These are phyloP conservation scores for Peromyscus leucopus DNA, from an alignment of 2,113 vertebrate species.

Conservation along the genomic window DNA sequence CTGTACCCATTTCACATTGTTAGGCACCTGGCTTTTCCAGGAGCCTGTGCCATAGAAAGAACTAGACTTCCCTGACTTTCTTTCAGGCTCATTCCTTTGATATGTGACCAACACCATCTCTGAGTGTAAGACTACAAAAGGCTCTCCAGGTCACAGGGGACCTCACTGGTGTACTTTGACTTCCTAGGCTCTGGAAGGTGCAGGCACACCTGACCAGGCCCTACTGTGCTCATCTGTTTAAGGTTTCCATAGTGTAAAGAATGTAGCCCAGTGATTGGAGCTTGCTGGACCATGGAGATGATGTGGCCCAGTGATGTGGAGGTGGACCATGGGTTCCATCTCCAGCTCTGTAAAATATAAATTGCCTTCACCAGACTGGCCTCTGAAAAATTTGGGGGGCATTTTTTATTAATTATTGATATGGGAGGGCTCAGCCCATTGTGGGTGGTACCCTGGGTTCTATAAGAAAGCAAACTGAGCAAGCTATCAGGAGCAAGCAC, in stretches of 20 bases:
- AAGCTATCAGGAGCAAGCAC: background rate
- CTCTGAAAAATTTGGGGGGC: background rate
- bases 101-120: accelerated
- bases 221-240: too few relatives aligned
- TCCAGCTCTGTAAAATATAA: background rate
- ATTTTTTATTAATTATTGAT: background rate
- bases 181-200: background rate
- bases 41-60: too few relatives aligned
- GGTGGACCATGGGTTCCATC: too few relatives aligned
- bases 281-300: background rate
- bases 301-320: background rate
- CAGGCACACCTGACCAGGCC: background rate
- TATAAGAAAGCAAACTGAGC: background rate
- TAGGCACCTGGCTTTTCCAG: background rate
- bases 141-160: too few relatives aligned
- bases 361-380: too few relatives aligned
- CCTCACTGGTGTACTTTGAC: background rate
- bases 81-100: too few relatives aligned
- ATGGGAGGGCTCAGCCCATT: background rate
- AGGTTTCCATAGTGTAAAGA: background rate
- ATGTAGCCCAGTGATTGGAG: background rate
- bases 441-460: background rate
- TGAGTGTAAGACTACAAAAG: accelerated
- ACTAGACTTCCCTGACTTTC: too few relatives aligned
- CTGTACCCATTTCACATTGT: background rate